Evolutionary conservation across 1,140 invertebrate genomes (phyloP).

Genomic region (Drosophila nigrodunni): DNA sequence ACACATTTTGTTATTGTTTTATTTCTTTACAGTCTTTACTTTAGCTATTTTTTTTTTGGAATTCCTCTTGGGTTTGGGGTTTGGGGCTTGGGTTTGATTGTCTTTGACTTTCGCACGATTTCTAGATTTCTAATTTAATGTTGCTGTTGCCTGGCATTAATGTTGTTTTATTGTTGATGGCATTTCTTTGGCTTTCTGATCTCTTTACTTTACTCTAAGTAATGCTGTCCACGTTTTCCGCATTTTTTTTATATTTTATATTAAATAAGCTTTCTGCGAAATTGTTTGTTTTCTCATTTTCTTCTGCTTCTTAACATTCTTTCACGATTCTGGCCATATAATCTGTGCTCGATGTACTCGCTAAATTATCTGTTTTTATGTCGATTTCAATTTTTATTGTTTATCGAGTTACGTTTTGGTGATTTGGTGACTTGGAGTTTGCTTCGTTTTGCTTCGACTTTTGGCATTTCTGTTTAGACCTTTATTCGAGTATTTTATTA

Average conservation of each 20-base stretch:
- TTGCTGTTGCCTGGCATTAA: constrained; percentile 20
- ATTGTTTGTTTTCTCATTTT: constrained; percentile 46
- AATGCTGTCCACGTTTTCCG: constrained; percentile 53
- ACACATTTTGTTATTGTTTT: constrained; percentile 34
- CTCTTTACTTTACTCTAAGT: constrained; percentile 10
- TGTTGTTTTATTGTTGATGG: constrained; percentile 28
- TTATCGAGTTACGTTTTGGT: constrained; percentile 25
- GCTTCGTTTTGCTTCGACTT: constrained; percentile 44
- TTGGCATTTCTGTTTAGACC: constrained; percentile 50
- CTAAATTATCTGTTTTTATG: constrained; percentile 28
- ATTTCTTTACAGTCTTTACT: constrained; percentile 1
- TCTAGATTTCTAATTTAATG: constrained; percentile 76
- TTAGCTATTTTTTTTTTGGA: constrained; percentile 16
- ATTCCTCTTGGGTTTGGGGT: constrained; percentile 13
- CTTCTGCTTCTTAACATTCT: constrained; percentile 50
- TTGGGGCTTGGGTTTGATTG: constrained; percentile 25
- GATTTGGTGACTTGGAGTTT: constrained; percentile 17
- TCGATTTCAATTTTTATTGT: constrained; percentile 37
- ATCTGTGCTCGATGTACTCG: neutral
- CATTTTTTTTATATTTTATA: constrained; percentile 39
- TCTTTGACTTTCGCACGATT: constrained; percentile 68
- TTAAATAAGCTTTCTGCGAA: constrained; percentile 38
- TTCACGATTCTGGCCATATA: constrained; percentile 45
- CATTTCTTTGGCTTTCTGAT: constrained; percentile 32
- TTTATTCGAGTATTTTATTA: constrained; percentile 37